Evolutionary conservation across 92 coral and sea anemone genomes (phyloP).

Genomic region (Porites rus): DNA sequence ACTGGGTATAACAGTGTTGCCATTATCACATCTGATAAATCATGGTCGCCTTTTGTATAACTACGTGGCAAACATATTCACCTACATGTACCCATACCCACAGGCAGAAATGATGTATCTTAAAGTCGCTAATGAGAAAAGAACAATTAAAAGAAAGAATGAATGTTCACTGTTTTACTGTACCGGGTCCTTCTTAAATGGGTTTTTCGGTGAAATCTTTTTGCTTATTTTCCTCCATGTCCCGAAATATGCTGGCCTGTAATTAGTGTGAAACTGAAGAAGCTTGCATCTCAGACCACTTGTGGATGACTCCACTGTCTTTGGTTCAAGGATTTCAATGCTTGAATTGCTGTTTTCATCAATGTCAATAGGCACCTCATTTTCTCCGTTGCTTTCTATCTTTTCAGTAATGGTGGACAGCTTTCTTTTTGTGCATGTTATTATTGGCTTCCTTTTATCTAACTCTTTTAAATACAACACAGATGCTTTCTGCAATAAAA

Average conservation of each 20-base stretch:
- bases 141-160: neutral
- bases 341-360: conserved; percentile 74
- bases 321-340: conserved; percentile 63
- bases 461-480: conserved; percentile 67
- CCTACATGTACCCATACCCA: too few species aligned
- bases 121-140: neutral
- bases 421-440: conserved; percentile 25
- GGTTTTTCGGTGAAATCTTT: conserved; percentile 82
- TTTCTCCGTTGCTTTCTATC: conserved; percentile 37
- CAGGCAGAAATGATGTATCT: too few species aligned
- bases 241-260: conserved; percentile 96
- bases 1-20: too few species aligned
- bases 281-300: conserved; percentile 69
- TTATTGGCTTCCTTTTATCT: conserved; percentile 65
- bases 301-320: conserved; percentile 13
- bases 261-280: conserved; percentile 83
- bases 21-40: too few species aligned
- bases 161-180: neutral
- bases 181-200: conserved; percentile 81
- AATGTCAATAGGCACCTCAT: conserved; percentile 25
- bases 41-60: too few species aligned
- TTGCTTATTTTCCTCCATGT: conserved; percentile 89
- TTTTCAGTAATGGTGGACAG: conserved; percentile 21
- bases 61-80: too few species aligned
- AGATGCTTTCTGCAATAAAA: conserved; percentile 36